Evolutionary conservation across 2,113 vertebrate genomes (phyloP).

Genomic region (Corydoras maculifer): DNA sequence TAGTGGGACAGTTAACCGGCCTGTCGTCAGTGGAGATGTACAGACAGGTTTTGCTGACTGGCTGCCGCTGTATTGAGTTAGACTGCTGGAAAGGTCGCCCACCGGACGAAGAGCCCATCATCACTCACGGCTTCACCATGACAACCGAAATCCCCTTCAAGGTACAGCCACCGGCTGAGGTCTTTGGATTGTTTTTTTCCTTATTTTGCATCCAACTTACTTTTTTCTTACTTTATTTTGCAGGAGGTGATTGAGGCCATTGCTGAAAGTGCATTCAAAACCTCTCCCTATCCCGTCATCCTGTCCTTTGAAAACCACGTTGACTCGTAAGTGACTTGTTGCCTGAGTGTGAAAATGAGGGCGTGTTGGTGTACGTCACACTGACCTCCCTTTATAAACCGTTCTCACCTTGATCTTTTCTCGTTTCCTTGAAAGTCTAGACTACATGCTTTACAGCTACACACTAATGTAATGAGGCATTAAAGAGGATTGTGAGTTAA

Average conservation of each 20-base stretch:
- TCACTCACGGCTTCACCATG: constrained; percentile 91
- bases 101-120: constrained; percentile 81
- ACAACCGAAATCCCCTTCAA: constrained; percentile 85
- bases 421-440: neutral
- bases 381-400: neutral
- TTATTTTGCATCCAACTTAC: no score
- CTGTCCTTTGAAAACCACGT: constrained; percentile 91
- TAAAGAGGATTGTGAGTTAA: no score
- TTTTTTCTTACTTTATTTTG: no score
- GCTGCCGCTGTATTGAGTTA: constrained; percentile 85
- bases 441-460: neutral
- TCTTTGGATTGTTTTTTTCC: no score
- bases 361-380: neutral
- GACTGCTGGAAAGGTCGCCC: constrained; percentile 86
- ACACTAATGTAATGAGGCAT: no score
- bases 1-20: constrained; percentile 83
- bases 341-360: neutral
- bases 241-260: constrained; percentile 87
- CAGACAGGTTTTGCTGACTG: constrained; percentile 79
- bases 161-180: constrained; percentile 50
- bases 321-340: constrained; percentile 75
- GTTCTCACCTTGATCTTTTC: neutral
- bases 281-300: constrained; percentile 78
- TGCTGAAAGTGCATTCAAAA: constrained; percentile 83
- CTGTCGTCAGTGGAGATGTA: constrained; percentile 88